Conservation (phyloP, 37 sponge, comb jelly and placozoan genomes). For the Spongia lamella region DNA sequence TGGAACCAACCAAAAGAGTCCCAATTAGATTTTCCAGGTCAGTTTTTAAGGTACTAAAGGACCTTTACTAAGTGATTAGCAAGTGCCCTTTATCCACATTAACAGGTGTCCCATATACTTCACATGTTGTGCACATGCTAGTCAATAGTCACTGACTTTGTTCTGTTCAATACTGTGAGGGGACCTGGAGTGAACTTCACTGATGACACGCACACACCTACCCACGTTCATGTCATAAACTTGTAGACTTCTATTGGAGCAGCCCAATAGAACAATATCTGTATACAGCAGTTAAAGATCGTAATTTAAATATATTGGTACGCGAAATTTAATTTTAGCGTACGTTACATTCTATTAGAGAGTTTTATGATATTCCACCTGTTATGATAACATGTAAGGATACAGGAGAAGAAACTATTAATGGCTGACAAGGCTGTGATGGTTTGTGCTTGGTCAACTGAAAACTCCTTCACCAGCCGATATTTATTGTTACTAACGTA, state of each 20-base stretch:
- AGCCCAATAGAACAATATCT: constrained; percentile 80
- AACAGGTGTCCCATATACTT: too few species aligned
- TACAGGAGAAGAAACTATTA: constrained; percentile 95
- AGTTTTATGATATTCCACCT: too few species aligned
- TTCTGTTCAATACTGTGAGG: constrained; percentile 71
- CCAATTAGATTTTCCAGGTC: too few species aligned
- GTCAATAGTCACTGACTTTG: constrained; percentile 53
- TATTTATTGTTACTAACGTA: constrained; percentile 50
- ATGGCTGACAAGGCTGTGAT: constrained; percentile 79
- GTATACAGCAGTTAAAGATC: background rate
- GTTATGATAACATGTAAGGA: constrained; percentile 10
- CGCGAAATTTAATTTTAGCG: too few species aligned
- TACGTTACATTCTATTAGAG: too few species aligned
- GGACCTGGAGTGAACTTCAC: constrained; percentile 68
- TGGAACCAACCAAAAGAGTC: too few species aligned
- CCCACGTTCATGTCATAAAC: constrained; percentile 85
- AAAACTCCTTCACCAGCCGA: constrained; percentile 52
- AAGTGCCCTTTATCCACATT: too few species aligned
- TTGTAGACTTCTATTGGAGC: constrained; percentile 73
- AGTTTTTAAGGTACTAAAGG: too few species aligned
- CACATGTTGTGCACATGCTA: too few species aligned
- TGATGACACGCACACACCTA: constrained; percentile 21
- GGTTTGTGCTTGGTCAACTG: constrained; percentile 50
- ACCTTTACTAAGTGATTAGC: constrained; percentile 4
- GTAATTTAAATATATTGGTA: background rate